Percentiles rank a stretch among this genome's conserved stretches.
Evolutionary conservation across 2,797 vertebrate species (phyloP).

Genomic region (Enteromius viviparus): DNA sequence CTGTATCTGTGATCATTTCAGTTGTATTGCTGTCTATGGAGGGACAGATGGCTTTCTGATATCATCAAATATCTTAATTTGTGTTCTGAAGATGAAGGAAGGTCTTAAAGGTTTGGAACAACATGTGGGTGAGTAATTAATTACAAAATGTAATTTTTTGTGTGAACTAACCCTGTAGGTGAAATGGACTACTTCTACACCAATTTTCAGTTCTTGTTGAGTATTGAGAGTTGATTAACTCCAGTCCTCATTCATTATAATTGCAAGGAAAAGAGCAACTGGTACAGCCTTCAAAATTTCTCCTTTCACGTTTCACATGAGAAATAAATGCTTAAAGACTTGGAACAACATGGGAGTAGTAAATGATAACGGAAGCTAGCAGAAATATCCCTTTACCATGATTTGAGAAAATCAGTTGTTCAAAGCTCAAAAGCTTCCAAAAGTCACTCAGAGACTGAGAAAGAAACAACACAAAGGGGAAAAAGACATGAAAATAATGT

Average conservation of each 20-base stretch:
- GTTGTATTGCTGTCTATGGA: too few species aligned
- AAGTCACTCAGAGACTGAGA: constrained; percentile 4
- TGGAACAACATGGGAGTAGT: neutral
- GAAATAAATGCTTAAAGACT: too few species aligned
- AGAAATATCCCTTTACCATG: neutral
- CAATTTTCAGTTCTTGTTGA: neutral
- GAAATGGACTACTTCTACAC: neutral
- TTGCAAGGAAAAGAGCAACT: neutral
- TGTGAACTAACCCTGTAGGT: too few species aligned
- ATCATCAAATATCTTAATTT: too few species aligned
- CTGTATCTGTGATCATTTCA: too few species aligned
- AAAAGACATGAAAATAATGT: constrained; percentile 50
- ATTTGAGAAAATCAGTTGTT: neutral
- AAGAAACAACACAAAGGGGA: constrained; percentile 41
- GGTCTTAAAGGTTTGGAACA: too few species aligned
- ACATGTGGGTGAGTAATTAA: too few species aligned
- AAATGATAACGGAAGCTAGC: neutral
- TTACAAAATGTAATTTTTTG: too few species aligned
- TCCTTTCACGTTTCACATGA: neutral
- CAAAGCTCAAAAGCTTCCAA: neutral
- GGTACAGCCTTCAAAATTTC: neutral
- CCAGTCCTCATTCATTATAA: neutral
- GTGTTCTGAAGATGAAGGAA: too few species aligned
- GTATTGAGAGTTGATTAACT: neutral
- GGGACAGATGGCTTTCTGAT: too few species aligned